Percentiles rank a stretch among this genome's conserved stretches.
Conservation (phyloP, 2,888 invertebrate genomes). For the Corbicula japonica region DNA sequence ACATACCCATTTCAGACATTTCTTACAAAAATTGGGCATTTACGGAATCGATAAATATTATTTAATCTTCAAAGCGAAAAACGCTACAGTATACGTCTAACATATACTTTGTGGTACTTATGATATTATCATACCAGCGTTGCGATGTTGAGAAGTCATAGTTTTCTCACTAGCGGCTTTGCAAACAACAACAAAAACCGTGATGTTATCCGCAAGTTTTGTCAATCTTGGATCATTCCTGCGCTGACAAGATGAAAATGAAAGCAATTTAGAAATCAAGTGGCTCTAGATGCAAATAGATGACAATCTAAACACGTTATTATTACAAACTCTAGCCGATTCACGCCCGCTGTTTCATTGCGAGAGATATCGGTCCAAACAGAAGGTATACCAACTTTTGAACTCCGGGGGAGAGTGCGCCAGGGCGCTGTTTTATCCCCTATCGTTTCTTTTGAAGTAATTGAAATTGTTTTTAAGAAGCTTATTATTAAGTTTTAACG, state of each 20-base stretch:
- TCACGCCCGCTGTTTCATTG: constrained; percentile 65
- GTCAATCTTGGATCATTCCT: constrained; percentile 54
- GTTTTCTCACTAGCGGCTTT: constrained; percentile 49
- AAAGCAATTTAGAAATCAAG: constrained; percentile 57
- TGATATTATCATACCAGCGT: constrained; percentile 52
- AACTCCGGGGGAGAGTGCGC: constrained; percentile 18
- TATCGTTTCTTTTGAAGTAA: constrained; percentile 24
- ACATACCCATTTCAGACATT: constrained; percentile 62
- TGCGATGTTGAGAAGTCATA: constrained; percentile 36
- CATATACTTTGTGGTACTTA: constrained; percentile 60
- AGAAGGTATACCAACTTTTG: not conserved
- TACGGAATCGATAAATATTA: constrained; percentile 62
- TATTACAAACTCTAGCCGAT: constrained; percentile 62
- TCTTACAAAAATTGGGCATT: constrained; percentile 53
- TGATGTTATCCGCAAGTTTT: constrained; percentile 63
- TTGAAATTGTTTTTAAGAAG: constrained; percentile 14
- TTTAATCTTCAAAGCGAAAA: constrained; percentile 54
- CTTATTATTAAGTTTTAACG: too few species aligned
- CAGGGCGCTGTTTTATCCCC: constrained; percentile 12
- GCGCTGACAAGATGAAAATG: constrained; percentile 58
- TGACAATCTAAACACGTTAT: constrained; percentile 61
- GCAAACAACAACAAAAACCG: constrained; percentile 58
- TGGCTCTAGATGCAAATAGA: constrained; percentile 61
- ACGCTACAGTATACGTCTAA: constrained; percentile 40
- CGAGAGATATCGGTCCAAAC: constrained; percentile 21